These are phyloP conservation scores for Lepidotrigona ventralis DNA, from an alignment of 1,140 invertebrate species.

Conservation along the genomic window DNA sequence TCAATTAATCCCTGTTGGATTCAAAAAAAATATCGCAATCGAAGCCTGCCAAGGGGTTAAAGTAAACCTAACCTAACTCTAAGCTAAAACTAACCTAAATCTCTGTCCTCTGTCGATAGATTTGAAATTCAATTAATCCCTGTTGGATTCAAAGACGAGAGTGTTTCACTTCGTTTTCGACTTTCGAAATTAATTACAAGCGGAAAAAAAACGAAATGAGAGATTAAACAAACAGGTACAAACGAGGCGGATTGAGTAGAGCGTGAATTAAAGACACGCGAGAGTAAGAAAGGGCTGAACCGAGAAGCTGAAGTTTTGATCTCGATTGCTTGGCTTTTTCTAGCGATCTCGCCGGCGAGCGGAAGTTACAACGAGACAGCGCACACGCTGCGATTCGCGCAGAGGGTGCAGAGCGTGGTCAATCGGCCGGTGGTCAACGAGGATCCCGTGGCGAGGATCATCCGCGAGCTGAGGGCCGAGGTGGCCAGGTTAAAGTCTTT, in stretches of 20 bases:
- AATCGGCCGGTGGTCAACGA: conserved; percentile 85
- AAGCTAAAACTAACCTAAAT: no score
- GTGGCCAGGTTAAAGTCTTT: conserved; percentile 80
- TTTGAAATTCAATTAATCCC: conserved; percentile 17
- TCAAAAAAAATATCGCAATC: no score
- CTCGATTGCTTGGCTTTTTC: conserved; percentile 58
- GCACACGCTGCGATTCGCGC: conserved; percentile 86
- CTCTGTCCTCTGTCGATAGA: neutral
- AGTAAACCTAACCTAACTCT: no score
- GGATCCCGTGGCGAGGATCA: conserved; percentile 82
- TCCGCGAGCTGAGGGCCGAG: conserved; percentile 82
- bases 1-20: neutral
- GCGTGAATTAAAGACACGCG: no score
- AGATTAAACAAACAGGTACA: no score
- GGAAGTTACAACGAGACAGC: conserved; percentile 86
- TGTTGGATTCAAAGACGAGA: neutral
- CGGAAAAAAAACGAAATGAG: neutral
- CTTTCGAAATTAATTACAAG: conserved; percentile 9
- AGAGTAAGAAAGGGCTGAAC: no score
- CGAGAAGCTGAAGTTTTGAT: neutral
- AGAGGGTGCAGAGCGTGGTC: conserved; percentile 85
- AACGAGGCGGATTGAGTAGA: no score
- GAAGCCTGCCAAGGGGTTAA: no score
- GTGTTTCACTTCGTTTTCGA: no score
- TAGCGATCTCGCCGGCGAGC: conserved; percentile 86